Conservation (phyloP, 92 coral and sea anemone genomes). For the Porites lobata region DNA sequence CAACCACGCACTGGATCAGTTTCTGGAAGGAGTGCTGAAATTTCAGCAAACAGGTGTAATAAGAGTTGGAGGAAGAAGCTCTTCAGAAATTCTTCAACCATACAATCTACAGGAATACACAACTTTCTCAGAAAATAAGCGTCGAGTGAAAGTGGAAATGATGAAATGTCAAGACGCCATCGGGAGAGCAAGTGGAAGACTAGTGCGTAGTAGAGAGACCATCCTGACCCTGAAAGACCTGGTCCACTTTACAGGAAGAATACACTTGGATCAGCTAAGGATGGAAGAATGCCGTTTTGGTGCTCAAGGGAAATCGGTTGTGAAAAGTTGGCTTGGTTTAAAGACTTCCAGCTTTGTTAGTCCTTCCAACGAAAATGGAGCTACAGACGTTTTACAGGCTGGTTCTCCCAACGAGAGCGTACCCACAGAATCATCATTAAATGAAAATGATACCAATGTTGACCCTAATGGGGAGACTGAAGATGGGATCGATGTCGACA, state of each 20-base stretch:
- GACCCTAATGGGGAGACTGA: slow-evolving; percentile 35
- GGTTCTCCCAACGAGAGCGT: not conserved
- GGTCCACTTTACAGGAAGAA: slow-evolving; percentile 12
- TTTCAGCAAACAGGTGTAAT: slow-evolving; percentile 81
- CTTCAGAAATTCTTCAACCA: slow-evolving; percentile 74
- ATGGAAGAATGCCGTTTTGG: slow-evolving; percentile 32
- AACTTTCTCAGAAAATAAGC: slow-evolving; percentile 64
- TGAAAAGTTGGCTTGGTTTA: slow-evolving; percentile 66
- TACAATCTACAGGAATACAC: slow-evolving; percentile 67
- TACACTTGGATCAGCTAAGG: slow-evolving; percentile 50
- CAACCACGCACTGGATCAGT: slow-evolving; percentile 95
- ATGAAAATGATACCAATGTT: not conserved
- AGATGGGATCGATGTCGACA: slow-evolving; percentile 74
- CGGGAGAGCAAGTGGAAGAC: slow-evolving; percentile 42
- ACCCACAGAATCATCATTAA: not conserved
- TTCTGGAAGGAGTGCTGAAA: slow-evolving; percentile 86
- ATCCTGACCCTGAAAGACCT: slow-evolving; percentile 54
- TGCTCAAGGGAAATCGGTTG: slow-evolving; percentile 32
- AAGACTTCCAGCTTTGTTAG: not conserved
- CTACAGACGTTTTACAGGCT: not conserved
- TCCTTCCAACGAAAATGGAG: not conserved
- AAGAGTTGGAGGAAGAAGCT: slow-evolving; percentile 92
- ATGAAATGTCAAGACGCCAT: slow-evolving; percentile 61
- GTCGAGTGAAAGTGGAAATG: slow-evolving; percentile 60
- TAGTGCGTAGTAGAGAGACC: slow-evolving; percentile 41